Evolutionary conservation across 2,888 invertebrate species (phyloP).

Genomic region (Oligia latruncula): DNA sequence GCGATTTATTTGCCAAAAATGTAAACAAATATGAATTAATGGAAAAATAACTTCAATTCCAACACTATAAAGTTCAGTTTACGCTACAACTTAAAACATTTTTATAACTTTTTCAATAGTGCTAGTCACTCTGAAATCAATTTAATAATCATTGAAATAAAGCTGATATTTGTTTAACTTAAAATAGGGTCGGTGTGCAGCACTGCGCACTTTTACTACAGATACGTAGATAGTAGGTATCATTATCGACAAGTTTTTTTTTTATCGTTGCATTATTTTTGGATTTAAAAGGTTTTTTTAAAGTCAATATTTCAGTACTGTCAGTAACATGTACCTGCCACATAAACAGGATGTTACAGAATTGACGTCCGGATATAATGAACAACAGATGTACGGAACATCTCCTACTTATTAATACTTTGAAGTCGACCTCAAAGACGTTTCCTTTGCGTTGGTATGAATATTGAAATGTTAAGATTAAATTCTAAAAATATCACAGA

Average conservation of each 20-base stretch:
- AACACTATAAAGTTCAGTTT: too few relatives aligned
- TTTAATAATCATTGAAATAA: too few relatives aligned
- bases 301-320: neutral
- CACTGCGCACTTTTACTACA: too few relatives aligned
- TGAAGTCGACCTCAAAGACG: constrained; percentile 45
- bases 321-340: constrained; percentile 5
- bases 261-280: neutral
- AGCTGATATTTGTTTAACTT: too few relatives aligned
- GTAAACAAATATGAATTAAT: too few relatives aligned
- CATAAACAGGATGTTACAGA: constrained; percentile 53
- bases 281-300: neutral
- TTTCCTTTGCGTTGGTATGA: constrained; percentile 26
- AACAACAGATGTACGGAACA: constrained; percentile 39
- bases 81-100: too few relatives aligned
- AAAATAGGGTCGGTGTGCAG: too few relatives aligned
- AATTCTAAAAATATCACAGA: constrained; percentile 20
- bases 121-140: too few relatives aligned
- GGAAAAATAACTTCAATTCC: too few relatives aligned
- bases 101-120: too few relatives aligned
- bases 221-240: too few relatives aligned
- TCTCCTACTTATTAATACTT: constrained; percentile 46
- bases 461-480: constrained; percentile 39
- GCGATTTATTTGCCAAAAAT: too few relatives aligned
- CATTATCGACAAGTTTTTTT: neutral
- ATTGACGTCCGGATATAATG: constrained; percentile 46